These are phyloP conservation scores for Cephalopachus bancanus DNA, from an alignment of 2,797 vertebrate genomes.

Conservation along the genomic window DNA sequence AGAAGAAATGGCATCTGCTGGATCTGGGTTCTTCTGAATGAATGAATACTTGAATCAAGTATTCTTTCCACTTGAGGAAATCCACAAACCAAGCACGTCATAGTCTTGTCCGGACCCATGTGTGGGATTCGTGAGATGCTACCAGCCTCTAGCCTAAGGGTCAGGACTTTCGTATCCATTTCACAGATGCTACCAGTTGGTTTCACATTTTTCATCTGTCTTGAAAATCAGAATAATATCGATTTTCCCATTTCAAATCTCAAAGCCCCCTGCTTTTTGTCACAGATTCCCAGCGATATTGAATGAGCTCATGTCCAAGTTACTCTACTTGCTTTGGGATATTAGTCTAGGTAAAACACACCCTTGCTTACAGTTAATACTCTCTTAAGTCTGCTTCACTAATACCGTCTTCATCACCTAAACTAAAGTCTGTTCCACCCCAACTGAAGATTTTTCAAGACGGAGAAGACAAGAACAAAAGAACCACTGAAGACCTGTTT, in stretches of 20 bases:
- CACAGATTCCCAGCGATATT: background rate
- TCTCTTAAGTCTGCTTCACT: background rate
- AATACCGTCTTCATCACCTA: background rate
- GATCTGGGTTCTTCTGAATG: background rate
- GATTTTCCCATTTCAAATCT: background rate
- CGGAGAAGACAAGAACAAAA: background rate
- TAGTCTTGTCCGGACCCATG: rapidly evolving
- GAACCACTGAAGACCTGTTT: background rate
- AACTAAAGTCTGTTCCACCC: background rate
- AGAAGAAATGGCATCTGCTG: background rate
- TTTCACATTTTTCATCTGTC: background rate
- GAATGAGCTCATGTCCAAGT: background rate
- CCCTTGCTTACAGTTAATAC: background rate
- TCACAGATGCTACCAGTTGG: too few relatives aligned
- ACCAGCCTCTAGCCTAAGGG: too few relatives aligned
- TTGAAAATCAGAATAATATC: background rate
- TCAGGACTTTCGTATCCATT: too few relatives aligned
- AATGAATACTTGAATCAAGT: background rate
- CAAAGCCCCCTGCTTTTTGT: background rate
- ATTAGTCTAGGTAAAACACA: background rate
- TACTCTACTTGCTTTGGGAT: background rate
- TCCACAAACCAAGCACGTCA: background rate
- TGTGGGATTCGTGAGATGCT: rapidly evolving
- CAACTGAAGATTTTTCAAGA: background rate
- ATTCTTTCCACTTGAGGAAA: background rate